Evolutionary conservation across 2,113 vertebrate species (phyloP).

Genomic region (Echinops telfairi): DNA sequence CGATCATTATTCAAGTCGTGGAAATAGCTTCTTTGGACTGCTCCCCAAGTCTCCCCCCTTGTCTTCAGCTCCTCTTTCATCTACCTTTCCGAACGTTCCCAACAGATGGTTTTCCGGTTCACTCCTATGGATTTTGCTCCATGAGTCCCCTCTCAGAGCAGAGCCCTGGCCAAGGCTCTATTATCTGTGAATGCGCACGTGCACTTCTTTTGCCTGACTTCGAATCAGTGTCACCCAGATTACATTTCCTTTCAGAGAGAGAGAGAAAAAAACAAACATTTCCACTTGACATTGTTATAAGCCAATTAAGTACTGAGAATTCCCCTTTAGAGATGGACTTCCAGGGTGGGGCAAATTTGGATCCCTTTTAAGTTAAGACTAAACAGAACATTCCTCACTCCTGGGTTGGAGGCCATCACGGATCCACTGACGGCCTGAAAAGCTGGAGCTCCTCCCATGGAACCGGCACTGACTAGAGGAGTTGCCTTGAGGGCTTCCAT

Average conservation of each 20-base stretch:
- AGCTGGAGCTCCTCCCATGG: conserved; percentile 72
- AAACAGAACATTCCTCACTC: conserved; percentile 78
- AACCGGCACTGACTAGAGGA: conserved; percentile 54
- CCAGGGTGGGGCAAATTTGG: conserved; percentile 68
- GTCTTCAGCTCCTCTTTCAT: conserved; percentile 35
- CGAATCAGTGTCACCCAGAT: conserved; percentile 43
- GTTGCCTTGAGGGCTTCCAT: conserved; percentile 65
- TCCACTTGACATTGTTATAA: conserved; percentile 58
- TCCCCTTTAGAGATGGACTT: conserved; percentile 62
- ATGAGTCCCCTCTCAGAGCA: conserved; percentile 9
- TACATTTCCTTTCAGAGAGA: conserved; percentile 51
- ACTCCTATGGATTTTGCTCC: conserved; percentile 62
- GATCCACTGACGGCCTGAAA: conserved; percentile 71
- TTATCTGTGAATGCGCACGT: not conserved
- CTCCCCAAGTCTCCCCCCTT: conserved; percentile 48
- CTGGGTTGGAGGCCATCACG: conserved; percentile 63
- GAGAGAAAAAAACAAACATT: not conserved
- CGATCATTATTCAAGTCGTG: not conserved
- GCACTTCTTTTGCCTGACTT: conserved; percentile 34
- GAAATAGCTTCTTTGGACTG: conserved; percentile 60
- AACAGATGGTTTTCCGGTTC: conserved; percentile 27
- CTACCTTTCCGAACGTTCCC: conserved; percentile 50
- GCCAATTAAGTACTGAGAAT: conserved; percentile 70
- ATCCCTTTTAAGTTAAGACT: conserved; percentile 43
- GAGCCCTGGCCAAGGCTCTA: not conserved